These are phyloP conservation scores for Argyra leucocephala DNA, from an alignment of 2,888 invertebrate genomes.

Conservation along the genomic window DNA sequence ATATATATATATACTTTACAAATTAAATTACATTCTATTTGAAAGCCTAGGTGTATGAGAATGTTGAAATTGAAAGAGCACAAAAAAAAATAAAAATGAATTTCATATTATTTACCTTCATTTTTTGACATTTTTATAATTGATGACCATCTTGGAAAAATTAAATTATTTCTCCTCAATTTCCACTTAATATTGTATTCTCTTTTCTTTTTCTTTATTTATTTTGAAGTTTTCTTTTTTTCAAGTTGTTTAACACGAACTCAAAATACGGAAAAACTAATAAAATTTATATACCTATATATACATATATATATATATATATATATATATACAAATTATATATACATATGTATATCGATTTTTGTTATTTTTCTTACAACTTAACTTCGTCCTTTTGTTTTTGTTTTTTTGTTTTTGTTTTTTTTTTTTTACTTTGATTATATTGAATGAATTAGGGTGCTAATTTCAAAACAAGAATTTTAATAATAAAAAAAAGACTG, in stretches of 20 bases:
- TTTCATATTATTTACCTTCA: not conserved
- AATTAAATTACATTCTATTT: too few relatives aligned
- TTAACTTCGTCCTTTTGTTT: too few relatives aligned
- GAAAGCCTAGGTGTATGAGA: too few relatives aligned
- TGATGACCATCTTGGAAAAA: constrained; percentile 3
- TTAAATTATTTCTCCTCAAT: constrained; percentile 6
- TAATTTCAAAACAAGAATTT: too few relatives aligned
- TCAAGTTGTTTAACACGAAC: not conserved
- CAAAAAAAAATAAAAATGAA: too few relatives aligned
- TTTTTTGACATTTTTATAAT: not conserved
- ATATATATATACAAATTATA: not conserved
- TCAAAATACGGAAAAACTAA: not conserved
- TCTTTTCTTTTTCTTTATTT: not conserved
- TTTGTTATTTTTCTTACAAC: not conserved
- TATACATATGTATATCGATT: not conserved
- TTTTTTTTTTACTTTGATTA: too few relatives aligned
- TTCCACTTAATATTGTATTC: not conserved
- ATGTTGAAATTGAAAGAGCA: too few relatives aligned
- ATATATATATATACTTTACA: too few relatives aligned
- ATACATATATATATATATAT: not conserved
- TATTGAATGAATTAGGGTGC: too few relatives aligned
- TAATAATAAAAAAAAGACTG: too few relatives aligned
- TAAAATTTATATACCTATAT: not conserved
- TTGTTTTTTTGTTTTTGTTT: too few relatives aligned
- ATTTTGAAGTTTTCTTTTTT: not conserved